Conservation (phyloP, 2,113 vertebrate genomes). For the Tragelaphus scriptus region DNA sequence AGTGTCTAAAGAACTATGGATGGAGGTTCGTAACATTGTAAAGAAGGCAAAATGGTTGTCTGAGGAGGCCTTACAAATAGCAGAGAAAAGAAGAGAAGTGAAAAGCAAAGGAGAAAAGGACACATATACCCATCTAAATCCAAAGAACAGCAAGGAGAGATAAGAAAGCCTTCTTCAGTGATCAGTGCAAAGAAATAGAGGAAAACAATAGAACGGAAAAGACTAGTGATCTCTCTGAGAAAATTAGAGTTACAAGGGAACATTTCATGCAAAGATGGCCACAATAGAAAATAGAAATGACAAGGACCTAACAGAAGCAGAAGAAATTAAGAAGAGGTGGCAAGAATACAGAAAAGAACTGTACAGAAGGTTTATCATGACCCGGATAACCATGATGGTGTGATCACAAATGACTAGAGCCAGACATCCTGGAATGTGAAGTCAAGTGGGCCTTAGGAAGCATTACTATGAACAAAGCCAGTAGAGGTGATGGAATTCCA, state of each 20-base stretch:
- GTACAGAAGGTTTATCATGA: not conserved
- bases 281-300: not conserved
- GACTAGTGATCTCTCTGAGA: not conserved
- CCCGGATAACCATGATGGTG: not conserved
- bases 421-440: not conserved
- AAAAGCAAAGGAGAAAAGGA: not conserved
- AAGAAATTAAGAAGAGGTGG: not conserved
- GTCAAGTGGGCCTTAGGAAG: not conserved
- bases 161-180: not conserved
- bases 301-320: not conserved
- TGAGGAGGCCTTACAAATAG: not conserved
- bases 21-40: not conserved
- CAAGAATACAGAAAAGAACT: not conserved
- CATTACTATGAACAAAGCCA: not conserved
- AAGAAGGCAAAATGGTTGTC: not conserved
- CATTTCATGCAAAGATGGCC: not conserved
- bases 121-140: not conserved
- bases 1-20: not conserved
- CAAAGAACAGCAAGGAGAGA: not conserved
- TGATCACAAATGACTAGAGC: not conserved
- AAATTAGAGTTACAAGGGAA: not conserved
- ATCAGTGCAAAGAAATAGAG: not conserved
- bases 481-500: not conserved
- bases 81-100: not conserved
- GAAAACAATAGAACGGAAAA: not conserved